phyloP scores from a whole-genome alignment of 2,113 vertebrate genomes.

The Gymnarchus niloticus region DNA sequence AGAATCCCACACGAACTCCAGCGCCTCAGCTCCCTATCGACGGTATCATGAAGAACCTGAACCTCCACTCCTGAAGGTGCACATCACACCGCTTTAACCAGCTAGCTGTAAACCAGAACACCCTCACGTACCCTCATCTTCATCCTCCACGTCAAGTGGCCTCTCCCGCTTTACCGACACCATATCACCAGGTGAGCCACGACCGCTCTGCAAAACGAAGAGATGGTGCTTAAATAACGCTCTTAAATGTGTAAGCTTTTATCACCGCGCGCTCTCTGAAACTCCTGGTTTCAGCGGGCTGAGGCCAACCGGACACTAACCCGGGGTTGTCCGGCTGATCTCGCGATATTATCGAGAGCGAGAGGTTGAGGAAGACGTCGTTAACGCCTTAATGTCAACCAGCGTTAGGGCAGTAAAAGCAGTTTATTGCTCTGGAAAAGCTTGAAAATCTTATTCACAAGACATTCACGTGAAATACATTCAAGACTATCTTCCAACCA shows the following conservation, averaged over 20 bases:
- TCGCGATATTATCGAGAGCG: background rate
- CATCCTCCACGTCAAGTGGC: conserved; percentile 47
- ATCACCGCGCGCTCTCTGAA: conserved; percentile 28
- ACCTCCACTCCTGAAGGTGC: too few species aligned
- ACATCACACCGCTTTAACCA: too few species aligned
- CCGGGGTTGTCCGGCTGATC: conserved; percentile 34
- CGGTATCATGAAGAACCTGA: too few species aligned
- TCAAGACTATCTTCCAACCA: too few species aligned
- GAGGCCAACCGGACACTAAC: conserved; percentile 32
- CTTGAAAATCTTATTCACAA: too few species aligned
- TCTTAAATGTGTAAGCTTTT: background rate
- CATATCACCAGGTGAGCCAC: conserved; percentile 32
- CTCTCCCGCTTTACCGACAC: conserved; percentile 66
- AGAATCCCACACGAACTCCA: too few species aligned
- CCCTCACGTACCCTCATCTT: conserved; percentile 54
- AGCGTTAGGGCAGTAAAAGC: too few species aligned
- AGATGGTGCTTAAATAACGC: background rate
- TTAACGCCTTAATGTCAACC: too few species aligned
- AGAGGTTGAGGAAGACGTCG: background rate
- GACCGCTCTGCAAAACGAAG: background rate
- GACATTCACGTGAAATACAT: too few species aligned
- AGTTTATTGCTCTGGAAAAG: too few species aligned
- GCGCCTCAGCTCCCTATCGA: too few species aligned
- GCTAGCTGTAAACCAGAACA: too few species aligned
- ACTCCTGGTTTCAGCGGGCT: conserved; percentile 35